Evolutionary conservation across 2,888 invertebrate species (phyloP), one percentile per base, ranked within the genome.

Genomic region (Koerneria pararmatus): DNA sequence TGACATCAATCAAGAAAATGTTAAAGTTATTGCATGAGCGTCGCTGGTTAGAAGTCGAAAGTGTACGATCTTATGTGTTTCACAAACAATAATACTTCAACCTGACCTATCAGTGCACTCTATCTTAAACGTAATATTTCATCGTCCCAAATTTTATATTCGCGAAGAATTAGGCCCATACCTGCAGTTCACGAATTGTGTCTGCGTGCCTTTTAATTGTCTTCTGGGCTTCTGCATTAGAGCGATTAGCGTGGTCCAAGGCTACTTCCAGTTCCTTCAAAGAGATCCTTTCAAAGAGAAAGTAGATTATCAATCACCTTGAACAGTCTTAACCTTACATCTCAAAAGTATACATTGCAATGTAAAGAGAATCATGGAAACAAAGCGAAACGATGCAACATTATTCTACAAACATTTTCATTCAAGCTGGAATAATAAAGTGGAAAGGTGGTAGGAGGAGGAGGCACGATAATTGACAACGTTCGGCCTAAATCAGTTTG

Each of bases 191-290:
- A 65, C 93, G 94, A 85, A 95, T 90, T 86, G 94, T 94, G 86
- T 91, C 92, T 87, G 95, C 95, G 89, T 95, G 94, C 86, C 94
- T 78, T 74, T 82, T 81, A 74, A 95, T 93, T 89, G 93, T 95
- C 91, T 95, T 97, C 87, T 97, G 86, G 35, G 85, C 83, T 69
- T 87, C 87, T 51, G 85, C 85, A 69, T 85, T 84, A 62, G 84
- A 84, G 88, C 95, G 93, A 90, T 95, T 94, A 85, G 97, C 94
- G 86, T 94, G 94, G 88, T 98, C 97, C 86, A 98, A 88, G 84
- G 95, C 95, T 31, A 97, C 95, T 87, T 98, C 97, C 74, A 98
- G 89, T 87, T 97, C 95, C 86, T 71, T 19, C 31, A 68, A 59
- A 31, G 1, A 73, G 48, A 65, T 51, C 32, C n/a, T 48, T 27